phyloP scores from a whole-genome alignment of 2,113 vertebrate genomes.

The Cisticola juncidis region DNA sequence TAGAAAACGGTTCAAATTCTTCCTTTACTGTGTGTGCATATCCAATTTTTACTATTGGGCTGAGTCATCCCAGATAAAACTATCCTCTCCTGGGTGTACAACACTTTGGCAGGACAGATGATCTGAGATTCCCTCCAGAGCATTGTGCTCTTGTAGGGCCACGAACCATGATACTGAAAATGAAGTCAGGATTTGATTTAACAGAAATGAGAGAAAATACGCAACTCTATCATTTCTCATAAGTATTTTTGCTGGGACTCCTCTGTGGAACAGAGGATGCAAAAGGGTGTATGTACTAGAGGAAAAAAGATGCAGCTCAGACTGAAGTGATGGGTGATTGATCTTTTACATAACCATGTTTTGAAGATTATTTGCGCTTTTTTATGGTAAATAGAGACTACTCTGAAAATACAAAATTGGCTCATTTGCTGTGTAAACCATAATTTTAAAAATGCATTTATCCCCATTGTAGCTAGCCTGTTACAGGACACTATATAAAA shows the following conservation, averaged over 20 bases:
- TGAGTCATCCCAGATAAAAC: not conserved
- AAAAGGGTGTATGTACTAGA: not conserved
- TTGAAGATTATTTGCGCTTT: not conserved
- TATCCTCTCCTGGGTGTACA: too few relatives aligned
- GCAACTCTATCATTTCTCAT: not conserved
- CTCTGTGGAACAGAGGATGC: not conserved
- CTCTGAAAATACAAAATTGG: not conserved
- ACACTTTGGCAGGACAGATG: not conserved
- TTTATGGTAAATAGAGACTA: not conserved
- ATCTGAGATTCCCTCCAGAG: not conserved
- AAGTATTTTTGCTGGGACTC: fast-evolving
- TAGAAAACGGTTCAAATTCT: not conserved
- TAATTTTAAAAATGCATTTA: not conserved
- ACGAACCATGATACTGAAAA: not conserved
- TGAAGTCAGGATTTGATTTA: not conserved
- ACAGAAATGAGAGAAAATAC: not conserved
- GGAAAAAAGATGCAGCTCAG: not conserved
- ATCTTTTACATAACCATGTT: not conserved
- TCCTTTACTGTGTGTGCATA: fast-evolving
- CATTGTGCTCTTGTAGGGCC: not conserved
- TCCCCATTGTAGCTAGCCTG: not conserved
- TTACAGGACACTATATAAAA: not conserved
- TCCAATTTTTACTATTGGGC: fast-evolving
- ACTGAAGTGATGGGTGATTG: not conserved
- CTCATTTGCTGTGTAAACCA: fast-evolving